phyloP scores from a whole-genome alignment of 92 coral and sea anemone species.

The Siderastrea radians region DNA sequence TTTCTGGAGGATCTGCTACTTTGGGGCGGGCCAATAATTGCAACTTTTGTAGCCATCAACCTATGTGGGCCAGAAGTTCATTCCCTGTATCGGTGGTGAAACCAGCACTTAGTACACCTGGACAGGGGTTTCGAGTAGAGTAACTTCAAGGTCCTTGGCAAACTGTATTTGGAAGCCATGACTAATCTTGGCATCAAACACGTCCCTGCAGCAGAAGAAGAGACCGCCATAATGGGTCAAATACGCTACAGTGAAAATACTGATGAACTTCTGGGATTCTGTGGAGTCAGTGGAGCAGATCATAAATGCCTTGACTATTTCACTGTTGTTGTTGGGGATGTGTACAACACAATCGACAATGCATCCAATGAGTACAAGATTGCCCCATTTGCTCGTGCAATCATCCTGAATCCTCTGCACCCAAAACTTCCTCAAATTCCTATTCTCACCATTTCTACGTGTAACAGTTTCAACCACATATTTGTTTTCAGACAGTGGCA shows the following conservation, averaged over 20 bases:
- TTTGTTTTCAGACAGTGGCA: conserved; percentile 24
- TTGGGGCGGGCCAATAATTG: too few species aligned
- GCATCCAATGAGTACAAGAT: conserved; percentile 14
- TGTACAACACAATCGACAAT: conserved; percentile 29
- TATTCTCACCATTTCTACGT: conserved; percentile 48
- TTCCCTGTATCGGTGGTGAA: too few species aligned
- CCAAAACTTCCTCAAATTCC: conserved; percentile 23
- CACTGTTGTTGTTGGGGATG: conserved; percentile 58
- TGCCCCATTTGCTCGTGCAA: conserved; percentile 32
- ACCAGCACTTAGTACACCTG: neutral
- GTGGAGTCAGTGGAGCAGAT: conserved; percentile 42
- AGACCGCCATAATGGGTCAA: conserved; percentile 47
- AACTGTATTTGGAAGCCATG: conserved; percentile 40
- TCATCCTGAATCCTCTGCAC: conserved; percentile 60
- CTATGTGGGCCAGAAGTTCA: too few species aligned
- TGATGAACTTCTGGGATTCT: conserved; percentile 59
- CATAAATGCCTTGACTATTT: conserved; percentile 56
- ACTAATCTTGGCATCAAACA: neutral
- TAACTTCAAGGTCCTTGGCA: conserved; percentile 4
- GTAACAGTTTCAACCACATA: conserved; percentile 39
- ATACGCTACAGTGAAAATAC: conserved; percentile 29
- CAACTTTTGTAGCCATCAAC: too few species aligned
- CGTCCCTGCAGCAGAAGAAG: conserved; percentile 65
- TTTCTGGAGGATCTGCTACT: too few species aligned
- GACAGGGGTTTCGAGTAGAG: conserved; percentile 24